A percentile compares a stretch with the other conserved stretches of the same genome.
These are phyloP conservation scores for Drosophila subsilvestris DNA, from an alignment of 2,888 invertebrate species.

Conservation along the genomic window DNA sequence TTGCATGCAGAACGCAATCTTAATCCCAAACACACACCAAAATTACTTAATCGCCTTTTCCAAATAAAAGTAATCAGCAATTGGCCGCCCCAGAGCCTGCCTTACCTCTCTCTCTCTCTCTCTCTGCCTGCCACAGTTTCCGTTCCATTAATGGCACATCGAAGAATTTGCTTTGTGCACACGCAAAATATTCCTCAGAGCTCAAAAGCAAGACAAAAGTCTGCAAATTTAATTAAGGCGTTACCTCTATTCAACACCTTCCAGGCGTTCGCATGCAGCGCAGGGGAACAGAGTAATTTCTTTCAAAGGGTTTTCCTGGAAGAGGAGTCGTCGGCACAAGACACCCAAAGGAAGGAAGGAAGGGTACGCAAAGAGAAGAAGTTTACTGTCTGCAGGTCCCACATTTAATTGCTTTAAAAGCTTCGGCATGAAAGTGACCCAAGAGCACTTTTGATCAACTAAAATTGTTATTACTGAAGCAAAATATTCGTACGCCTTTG, in stretches of 20 bases:
- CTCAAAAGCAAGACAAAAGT: conserved; percentile 44
- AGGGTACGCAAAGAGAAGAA: background rate
- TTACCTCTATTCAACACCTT: conserved; percentile 76
- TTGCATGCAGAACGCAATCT: conserved; percentile 64
- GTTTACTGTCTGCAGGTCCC: conserved; percentile 22
- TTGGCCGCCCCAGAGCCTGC: conserved; percentile 44
- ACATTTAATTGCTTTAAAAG: conserved; percentile 56
- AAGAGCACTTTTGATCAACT: conserved; percentile 45
- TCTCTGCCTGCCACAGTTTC: background rate
- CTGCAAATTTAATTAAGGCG: conserved; percentile 76
- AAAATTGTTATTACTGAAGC: conserved; percentile 40
- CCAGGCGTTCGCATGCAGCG: conserved; percentile 54
- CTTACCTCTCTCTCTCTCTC: background rate
- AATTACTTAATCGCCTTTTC: conserved; percentile 46
- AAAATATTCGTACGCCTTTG: conserved; percentile 25
- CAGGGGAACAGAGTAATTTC: conserved; percentile 59
- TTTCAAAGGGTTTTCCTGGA: conserved; percentile 58
- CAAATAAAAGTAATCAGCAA: conserved; percentile 64
- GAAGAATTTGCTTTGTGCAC: conserved; percentile 46
- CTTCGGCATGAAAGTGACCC: conserved; percentile 26
- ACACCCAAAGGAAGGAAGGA: conserved; percentile 2
- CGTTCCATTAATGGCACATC: conserved; percentile 57
- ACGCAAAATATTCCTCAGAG: conserved; percentile 28
- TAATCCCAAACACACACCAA: conserved; percentile 25
- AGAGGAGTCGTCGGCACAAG: conserved; percentile 52